phyloP scores from a whole-genome alignment of 1,140 invertebrate genomes.

The Eulimnadia texana region DNA sequence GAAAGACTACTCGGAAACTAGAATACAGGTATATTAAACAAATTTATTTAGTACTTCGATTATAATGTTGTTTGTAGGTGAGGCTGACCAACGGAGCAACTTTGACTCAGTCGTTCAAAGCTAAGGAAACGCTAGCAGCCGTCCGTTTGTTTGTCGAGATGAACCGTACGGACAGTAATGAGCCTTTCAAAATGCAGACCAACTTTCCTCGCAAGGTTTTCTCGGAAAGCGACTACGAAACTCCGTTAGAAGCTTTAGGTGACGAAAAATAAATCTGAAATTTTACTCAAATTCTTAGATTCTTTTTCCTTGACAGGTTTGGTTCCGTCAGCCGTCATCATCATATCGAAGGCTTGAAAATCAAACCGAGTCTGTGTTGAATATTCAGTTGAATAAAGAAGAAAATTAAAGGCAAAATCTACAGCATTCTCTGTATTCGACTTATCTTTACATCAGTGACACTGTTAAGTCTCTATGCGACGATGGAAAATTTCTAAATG shows the following conservation, averaged over 20 bases:
- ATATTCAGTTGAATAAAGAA: background rate
- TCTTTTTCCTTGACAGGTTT: conserved; percentile 47
- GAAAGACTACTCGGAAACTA: conserved; percentile 42
- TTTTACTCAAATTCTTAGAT: too few species aligned
- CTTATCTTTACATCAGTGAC: background rate
- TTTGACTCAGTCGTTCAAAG: conserved; percentile 58
- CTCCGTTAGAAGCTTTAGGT: conserved; percentile 67
- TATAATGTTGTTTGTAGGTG: conserved; percentile 25
- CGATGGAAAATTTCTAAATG: too few species aligned
- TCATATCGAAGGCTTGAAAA: conserved; percentile 33
- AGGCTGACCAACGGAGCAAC: conserved; percentile 44
- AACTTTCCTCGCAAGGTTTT: conserved; percentile 76
- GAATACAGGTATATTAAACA: conserved; percentile 41
- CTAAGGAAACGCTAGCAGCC: conserved; percentile 75
- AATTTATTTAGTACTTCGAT: background rate
- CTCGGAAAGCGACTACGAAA: conserved; percentile 69
- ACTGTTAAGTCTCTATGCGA: too few species aligned
- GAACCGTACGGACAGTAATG: conserved; percentile 46
- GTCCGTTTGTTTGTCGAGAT: conserved; percentile 71
- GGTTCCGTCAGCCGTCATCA: conserved; percentile 61
- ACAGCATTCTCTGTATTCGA: background rate
- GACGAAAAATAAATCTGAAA: too few species aligned
- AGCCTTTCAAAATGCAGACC: conserved; percentile 63
- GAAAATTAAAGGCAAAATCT: background rate
- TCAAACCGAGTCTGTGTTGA: too few species aligned